Evolutionary conservation across 2,113 vertebrate genomes (phyloP).

Genomic region (Triplophysa siluroides): DNA sequence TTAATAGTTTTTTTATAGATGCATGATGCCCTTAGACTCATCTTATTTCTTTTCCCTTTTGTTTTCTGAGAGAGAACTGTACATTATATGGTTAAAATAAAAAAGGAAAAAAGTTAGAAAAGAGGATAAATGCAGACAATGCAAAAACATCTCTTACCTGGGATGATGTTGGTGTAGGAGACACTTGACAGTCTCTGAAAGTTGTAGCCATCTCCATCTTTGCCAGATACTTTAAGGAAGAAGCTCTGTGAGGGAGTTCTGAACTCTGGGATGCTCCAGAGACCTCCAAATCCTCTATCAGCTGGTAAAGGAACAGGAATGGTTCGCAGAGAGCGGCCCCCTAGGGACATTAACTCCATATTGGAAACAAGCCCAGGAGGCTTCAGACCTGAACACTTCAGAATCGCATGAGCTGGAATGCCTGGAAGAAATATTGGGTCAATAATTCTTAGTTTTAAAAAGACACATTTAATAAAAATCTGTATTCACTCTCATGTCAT

Average conservation of each 20-base stretch:
- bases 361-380: constrained; percentile 78
- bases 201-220: constrained; percentile 79
- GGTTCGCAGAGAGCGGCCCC: constrained; percentile 77
- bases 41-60: not conserved
- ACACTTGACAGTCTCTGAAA: constrained; percentile 92
- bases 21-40: too few relatives aligned
- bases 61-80: constrained; percentile 26
- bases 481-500: too few relatives aligned
- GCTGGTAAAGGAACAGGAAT: constrained; percentile 70
- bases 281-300: constrained; percentile 72
- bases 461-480: not conserved
- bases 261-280: constrained; percentile 84
- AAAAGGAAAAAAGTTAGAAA: not conserved
- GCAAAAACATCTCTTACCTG: constrained; percentile 68
- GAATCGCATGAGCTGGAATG: constrained; percentile 81
- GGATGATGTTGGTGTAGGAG: constrained; percentile 87
- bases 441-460: not conserved
- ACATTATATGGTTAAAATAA: not conserved
- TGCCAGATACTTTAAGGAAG: constrained; percentile 85
- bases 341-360: constrained; percentile 80
- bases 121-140: too few relatives aligned
- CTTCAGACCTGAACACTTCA: constrained; percentile 84
- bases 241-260: constrained; percentile 82
- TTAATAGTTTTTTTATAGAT: too few relatives aligned
- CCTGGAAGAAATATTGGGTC: constrained; percentile 68